phyloP scores from a whole-genome alignment of 2,888 invertebrate genomes.

The Drosophila kambysellisi region DNA sequence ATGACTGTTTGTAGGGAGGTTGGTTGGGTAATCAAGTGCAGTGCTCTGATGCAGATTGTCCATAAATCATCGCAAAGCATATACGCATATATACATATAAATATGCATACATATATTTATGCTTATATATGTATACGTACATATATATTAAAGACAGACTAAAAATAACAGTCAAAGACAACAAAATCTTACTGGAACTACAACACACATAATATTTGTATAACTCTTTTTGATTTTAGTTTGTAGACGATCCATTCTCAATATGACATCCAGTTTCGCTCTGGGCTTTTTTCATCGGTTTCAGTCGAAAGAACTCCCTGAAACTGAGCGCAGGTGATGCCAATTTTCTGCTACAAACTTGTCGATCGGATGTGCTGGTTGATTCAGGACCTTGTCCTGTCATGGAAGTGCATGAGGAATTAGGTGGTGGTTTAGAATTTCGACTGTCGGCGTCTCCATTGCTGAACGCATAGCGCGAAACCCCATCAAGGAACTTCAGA shows the following conservation, averaged over 20 bases:
- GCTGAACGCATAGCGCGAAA: conserved; percentile 40
- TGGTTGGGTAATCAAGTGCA: conserved; percentile 51
- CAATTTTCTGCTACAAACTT: conserved; percentile 14
- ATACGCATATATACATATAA: conserved; percentile 35
- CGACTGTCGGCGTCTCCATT: conserved; percentile 9
- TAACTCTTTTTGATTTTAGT: conserved; percentile 46
- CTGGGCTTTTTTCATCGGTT: conserved; percentile 61
- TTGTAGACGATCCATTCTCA: conserved; percentile 70
- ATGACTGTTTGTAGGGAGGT: conserved; percentile 29
- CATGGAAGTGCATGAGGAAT: conserved; percentile 49
- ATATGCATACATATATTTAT: not conserved
- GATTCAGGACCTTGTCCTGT: conserved; percentile 48
- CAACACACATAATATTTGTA: not conserved
- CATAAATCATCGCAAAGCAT: conserved; percentile 37
- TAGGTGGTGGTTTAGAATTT: conserved; percentile 6
- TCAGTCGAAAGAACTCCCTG: conserved; percentile 77
- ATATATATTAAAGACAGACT: conserved; percentile 13
- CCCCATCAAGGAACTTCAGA: conserved; percentile 80
- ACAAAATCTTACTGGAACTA: conserved; percentile 12
- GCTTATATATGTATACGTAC: not conserved
- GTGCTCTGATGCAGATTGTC: conserved; percentile 34
- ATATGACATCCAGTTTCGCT: conserved; percentile 28
- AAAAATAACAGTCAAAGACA: conserved; percentile 52
- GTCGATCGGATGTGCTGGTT: conserved; percentile 62
- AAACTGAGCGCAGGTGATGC: conserved; percentile 68